A percentile compares a stretch with the other conserved stretches of the same genome.
phyloP scores from a whole-genome alignment of 2,888 invertebrate species.

The Taphrorychus bicolor region DNA sequence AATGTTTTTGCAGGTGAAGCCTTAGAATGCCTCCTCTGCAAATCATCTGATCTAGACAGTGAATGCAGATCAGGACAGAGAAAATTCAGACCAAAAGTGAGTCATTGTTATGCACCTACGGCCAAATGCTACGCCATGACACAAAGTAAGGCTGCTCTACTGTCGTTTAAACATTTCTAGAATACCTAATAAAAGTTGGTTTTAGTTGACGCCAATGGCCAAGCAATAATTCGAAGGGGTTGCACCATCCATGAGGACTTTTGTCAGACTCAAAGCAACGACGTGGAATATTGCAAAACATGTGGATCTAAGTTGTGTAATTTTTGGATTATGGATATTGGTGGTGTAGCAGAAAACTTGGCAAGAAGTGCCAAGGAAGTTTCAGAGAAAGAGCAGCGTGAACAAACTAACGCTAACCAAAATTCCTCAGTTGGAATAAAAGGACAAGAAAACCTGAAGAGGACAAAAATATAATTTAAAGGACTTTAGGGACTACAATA shows the following conservation, averaged over 20 bases:
- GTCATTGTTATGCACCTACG: constrained; percentile 6
- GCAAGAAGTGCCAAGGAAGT: not conserved
- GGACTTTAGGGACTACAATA: too few relatives aligned
- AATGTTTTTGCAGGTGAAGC: constrained; percentile 2
- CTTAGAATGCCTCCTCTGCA: constrained; percentile 19
- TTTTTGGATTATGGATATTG: constrained; percentile 13
- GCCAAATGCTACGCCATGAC: constrained; percentile 20
- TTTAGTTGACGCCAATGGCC: constrained; percentile 7
- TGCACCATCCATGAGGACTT: constrained; percentile 9
- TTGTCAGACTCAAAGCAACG: constrained; percentile 2
- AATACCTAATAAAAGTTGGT: not conserved
- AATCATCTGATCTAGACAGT: constrained; percentile 8
- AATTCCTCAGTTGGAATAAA: not conserved
- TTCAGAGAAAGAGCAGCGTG: not conserved
- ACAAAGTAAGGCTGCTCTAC: constrained; percentile 8
- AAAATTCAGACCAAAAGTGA: constrained; percentile 17
- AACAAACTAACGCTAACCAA: too few relatives aligned
- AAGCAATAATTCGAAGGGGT: constrained; percentile 7
- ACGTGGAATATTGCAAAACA: constrained; percentile 8
- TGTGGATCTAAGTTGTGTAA: constrained; percentile 23
- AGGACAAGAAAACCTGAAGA: too few relatives aligned
- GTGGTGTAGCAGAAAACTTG: not conserved
- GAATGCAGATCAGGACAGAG: constrained; percentile 20
- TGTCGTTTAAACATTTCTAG: not conserved
- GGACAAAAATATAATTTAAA: too few relatives aligned